Evolutionary conservation across 2,113 vertebrate species (phyloP), one percentile per base, ranked within the genome.

Genomic region (Setophaga petechia): DNA sequence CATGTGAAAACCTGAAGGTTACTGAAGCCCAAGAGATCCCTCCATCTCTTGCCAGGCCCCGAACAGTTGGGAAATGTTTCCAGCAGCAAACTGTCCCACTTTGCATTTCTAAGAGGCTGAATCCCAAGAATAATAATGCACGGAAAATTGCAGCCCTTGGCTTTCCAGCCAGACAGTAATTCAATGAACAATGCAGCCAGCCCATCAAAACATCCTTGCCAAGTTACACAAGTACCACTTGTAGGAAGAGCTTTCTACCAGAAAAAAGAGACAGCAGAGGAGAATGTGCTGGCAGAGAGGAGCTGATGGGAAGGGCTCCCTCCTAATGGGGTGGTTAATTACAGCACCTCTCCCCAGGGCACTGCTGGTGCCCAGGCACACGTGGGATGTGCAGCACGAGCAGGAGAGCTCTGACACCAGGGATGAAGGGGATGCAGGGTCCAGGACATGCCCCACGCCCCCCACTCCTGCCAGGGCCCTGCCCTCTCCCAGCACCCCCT

Each of bases 91-190:
- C 89, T 87, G 89, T 90, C 90, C 87, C 92, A 47, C 90, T 94
- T 88, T 96, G 91, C 95, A 96, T 97, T 95, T 96, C 95, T 95
- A 94, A 97, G 94, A 96, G 95, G 88, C 83, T 87, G 90, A 93
- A 96, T 94, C 92, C 90, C 88, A 92, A 96, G 95, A 96, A 96
- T 94, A 96, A 95, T 75, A 95, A 97, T 84, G 93, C 93, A 79
- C n/a, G 81, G 93, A 96, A 94, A 95, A 97, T 82, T 89, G 90
- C 95, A 96, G 95, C 90, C 94, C 94, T 95, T 91, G 86, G 90
- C 93, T 96, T 84, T 94, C 31, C 92, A 94, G 90, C 83, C 90
- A 97, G 91, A 88, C 63, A 86, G 84, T 90, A 93, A 77, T 83
- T 93, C 75, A 88, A 72, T 61, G 73, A 84, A 84, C 80, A 75